Evolutionary conservation across 2,113 vertebrate species (phyloP), one percentile per base, ranked within the genome.

Genomic region (Centropristis striata): DNA sequence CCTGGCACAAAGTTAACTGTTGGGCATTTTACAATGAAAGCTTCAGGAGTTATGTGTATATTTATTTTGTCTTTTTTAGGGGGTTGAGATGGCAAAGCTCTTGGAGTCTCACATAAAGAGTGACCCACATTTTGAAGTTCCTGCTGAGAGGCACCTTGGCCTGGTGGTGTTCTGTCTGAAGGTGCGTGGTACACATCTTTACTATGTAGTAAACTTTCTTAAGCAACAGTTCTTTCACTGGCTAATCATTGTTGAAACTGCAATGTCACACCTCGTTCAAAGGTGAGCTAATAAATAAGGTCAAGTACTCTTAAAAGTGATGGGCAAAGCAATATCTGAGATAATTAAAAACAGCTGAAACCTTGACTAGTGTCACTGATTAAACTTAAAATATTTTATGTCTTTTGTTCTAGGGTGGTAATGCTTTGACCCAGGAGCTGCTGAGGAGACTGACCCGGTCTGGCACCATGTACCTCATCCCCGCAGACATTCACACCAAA

Each of bases 151-250:
- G 63, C 95, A 99, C 87, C 96, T 99, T 4, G 98, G 97, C 36
- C 90, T 99, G 80, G 97, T 99, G 69, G 98, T 98, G 57, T 99
- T 99, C 90, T 96, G 97, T 69, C 91, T 99, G 60, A 97, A 97
- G 94, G 98, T 99, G 95, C 90, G 82, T 73, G 25, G 5, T 12
- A 41, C 21, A 13, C 1, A 25, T 37, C 14, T 49, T 2, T 4
- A 37, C 11, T 32, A 4, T n/a, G 9, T 9, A 36, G 36, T 39
- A 20, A 67, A 9, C 16, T 77, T 47, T 37, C 8, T 71, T 7
- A 28, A 37, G 71, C 64, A 84, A 68, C 44, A 14, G 41, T 2
- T 41, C n/a, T 32, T 21, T 68, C 18, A 68, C 28, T 65, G 36
- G 74, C 47, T 85, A 86, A 89, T 90, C 21, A 89, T 81, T 90